phyloP scores from a whole-genome alignment of 2,797 vertebrate species.

The Heterohyrax brucei region DNA sequence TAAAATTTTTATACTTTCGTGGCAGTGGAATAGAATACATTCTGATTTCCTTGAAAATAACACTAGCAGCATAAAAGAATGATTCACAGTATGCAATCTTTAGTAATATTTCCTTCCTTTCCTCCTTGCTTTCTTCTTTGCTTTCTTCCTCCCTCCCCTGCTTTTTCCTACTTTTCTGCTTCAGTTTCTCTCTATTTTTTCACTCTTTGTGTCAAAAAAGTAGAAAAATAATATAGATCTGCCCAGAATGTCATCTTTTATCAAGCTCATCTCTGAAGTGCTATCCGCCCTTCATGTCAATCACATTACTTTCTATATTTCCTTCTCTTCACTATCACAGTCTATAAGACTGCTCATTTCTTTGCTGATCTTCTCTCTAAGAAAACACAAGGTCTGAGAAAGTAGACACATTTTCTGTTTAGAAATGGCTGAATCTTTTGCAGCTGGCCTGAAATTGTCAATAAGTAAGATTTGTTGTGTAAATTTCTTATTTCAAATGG shows the following conservation, averaged over 20 bases:
- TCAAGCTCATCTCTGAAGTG: background rate
- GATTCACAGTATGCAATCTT: background rate
- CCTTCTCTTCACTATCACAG: background rate
- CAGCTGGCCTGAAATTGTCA: background rate
- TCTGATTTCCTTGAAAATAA: slow-evolving; percentile 43
- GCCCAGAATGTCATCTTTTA: background rate
- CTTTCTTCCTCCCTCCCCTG: background rate
- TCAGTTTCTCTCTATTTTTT: background rate
- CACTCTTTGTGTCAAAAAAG: background rate
- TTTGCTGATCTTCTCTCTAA: slow-evolving; percentile 7
- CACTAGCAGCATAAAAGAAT: slow-evolving; percentile 10
- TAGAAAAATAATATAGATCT: background rate
- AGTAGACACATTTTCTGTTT: background rate
- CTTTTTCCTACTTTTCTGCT: background rate
- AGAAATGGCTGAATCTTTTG: background rate
- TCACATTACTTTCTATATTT: slow-evolving; percentile 3
- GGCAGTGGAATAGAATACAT: background rate
- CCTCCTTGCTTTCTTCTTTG: background rate
- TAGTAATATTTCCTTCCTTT: background rate
- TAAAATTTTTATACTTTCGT: slow-evolving; percentile 35
- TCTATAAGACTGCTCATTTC: background rate
- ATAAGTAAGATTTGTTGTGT: background rate
- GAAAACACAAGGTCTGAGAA: background rate
- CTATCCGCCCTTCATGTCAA: background rate
- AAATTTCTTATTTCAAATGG: slow-evolving; percentile 10